Conservation (phyloP, 2,113 vertebrate species). For the Turdus rufiventris region DNA sequence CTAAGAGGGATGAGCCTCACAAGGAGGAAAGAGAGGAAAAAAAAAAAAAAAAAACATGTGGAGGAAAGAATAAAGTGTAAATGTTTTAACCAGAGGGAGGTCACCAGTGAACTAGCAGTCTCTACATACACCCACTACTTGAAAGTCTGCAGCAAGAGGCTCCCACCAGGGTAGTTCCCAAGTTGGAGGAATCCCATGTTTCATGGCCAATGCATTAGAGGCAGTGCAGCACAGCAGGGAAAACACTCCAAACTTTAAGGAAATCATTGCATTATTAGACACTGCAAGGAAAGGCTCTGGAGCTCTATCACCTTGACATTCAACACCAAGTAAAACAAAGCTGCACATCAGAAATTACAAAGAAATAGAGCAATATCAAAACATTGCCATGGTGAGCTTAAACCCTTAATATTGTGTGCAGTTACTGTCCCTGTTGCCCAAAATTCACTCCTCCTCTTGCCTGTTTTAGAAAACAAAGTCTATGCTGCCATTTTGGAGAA, state of each 20-base stretch:
- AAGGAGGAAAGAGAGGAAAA: neutral
- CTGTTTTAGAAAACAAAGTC: neutral
- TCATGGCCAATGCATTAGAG: neutral
- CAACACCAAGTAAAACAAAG: neutral
- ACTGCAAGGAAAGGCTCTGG: neutral
- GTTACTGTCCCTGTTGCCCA: neutral
- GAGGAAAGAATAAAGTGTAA: neutral
- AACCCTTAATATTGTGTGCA: neutral
- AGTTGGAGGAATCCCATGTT: fast-evolving
- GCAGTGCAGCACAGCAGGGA: fast-evolving
- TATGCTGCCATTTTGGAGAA: neutral
- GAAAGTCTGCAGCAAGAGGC: neutral
- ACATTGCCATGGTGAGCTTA: neutral
- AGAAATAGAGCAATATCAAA: neutral
- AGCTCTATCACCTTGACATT: neutral
- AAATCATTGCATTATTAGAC: neutral
- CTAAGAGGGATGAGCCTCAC: neutral
- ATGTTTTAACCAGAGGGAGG: neutral
- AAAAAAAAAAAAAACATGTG: neutral
- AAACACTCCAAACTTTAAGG: neutral
- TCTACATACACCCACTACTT: too few species aligned
- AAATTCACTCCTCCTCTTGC: neutral
- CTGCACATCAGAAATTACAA: neutral
- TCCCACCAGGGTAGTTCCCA: neutral
- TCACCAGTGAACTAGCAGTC: neutral